Evolutionary conservation across 2,797 vertebrate species (phyloP).

Genomic region (Austrolebias charrua): DNA sequence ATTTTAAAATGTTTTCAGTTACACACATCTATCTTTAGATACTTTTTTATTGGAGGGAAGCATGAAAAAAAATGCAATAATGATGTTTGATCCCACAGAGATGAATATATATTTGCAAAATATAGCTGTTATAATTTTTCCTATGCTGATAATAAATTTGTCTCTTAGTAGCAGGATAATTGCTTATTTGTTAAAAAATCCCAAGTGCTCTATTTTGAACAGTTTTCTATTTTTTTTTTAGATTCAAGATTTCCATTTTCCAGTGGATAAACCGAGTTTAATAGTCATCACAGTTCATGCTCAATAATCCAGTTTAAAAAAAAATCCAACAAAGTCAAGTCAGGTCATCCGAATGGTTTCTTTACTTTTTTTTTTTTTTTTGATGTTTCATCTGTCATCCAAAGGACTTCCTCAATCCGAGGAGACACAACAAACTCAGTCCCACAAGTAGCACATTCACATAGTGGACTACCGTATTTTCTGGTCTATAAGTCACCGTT

Average conservation of each 20-base stretch:
- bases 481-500: too few species aligned
- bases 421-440: too few species aligned
- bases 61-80: not conserved
- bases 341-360: too few species aligned
- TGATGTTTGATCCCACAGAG: constrained; percentile 1
- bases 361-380: too few species aligned
- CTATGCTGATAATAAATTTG: not conserved
- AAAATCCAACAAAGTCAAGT: too few species aligned
- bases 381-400: too few species aligned
- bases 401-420: too few species aligned
- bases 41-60: constrained; percentile 1
- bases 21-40: not conserved
- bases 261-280: not conserved
- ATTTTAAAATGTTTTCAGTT: constrained; percentile 1
- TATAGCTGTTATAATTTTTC: not conserved
- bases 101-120: constrained; percentile 5
- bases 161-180: not conserved
- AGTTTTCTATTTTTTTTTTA: not conserved
- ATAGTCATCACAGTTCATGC: too few species aligned
- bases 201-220: constrained; percentile 7
- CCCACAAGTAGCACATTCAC: too few species aligned
- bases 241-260: too few species aligned
- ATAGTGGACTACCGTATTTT: too few species aligned
- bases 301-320: too few species aligned
- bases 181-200: not conserved